These are phyloP conservation scores for Arctia plantaginis DNA, from an alignment of 2,888 invertebrate genomes.

Conservation along the genomic window DNA sequence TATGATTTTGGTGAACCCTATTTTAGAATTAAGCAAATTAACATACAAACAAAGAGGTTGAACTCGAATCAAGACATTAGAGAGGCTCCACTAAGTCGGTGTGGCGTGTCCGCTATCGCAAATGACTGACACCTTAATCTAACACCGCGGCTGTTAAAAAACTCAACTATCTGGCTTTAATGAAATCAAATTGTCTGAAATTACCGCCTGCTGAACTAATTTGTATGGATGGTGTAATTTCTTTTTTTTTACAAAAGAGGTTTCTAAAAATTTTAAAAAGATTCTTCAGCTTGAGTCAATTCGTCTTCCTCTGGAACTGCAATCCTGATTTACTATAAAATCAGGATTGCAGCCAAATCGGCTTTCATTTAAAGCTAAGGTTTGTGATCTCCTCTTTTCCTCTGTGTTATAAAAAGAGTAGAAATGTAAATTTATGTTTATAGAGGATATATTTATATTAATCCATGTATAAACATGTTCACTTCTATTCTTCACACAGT, in stretches of 20 bases:
- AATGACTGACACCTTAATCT: slow-evolving; percentile 58
- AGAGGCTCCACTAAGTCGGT: slow-evolving; percentile 32
- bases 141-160: slow-evolving; percentile 42
- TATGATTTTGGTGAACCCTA: neutral
- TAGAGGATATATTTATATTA: too few relatives aligned
- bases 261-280: too few relatives aligned
- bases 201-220: slow-evolving; percentile 11
- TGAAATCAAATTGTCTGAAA: slow-evolving; percentile 46
- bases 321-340: neutral
- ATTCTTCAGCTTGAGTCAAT: neutral
- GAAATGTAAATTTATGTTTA: too few relatives aligned
- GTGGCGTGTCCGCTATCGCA: slow-evolving; percentile 55
- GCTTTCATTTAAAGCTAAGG: too few relatives aligned
- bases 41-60: slow-evolving; percentile 10
- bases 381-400: too few relatives aligned
- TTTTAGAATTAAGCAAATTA: slow-evolving; percentile 1
- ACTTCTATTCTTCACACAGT: too few relatives aligned
- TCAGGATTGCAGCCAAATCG: neutral
- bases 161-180: slow-evolving; percentile 39
- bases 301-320: neutral
- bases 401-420: too few relatives aligned
- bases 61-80: slow-evolving; percentile 43
- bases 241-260: too few relatives aligned
- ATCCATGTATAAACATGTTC: too few relatives aligned
- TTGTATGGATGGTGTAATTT: too few relatives aligned